A percentile compares a stretch with the other conserved stretches of the same genome.
Conservation (phyloP, 2,797 vertebrate species). For the Gallinago stenura region DNA sequence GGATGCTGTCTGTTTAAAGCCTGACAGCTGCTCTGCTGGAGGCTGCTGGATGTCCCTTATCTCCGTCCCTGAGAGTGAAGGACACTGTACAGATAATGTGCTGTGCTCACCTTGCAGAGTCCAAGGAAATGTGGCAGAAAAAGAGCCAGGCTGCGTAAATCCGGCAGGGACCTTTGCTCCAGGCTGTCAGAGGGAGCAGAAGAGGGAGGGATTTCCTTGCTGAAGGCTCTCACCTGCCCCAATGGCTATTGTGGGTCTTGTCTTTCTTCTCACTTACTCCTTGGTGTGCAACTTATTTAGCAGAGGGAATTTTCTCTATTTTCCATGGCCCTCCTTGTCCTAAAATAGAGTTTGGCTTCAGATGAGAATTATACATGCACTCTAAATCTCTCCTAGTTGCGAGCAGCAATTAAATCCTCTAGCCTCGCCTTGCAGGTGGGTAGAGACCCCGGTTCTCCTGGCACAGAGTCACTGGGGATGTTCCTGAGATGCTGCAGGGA, state of each 20-base stretch:
- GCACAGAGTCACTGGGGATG: neutral
- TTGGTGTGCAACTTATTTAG: neutral
- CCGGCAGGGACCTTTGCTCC: neutral
- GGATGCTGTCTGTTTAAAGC: neutral
- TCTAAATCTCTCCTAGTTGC: rapidly evolving
- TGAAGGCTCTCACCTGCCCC: neutral
- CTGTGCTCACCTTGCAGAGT: neutral
- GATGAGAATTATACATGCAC: neutral
- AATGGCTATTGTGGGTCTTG: too few relatives aligned
- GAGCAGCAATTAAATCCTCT: neutral
- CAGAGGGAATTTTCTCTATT: neutral
- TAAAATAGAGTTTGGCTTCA: neutral
- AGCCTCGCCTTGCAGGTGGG: neutral
- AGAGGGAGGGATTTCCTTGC: neutral
- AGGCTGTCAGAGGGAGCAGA: neutral
- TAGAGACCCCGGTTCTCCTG: neutral
- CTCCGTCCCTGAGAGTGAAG: neutral
- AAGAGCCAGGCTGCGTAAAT: neutral
- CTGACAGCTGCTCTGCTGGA: neutral
- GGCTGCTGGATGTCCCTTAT: neutral
- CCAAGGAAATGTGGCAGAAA: neutral
- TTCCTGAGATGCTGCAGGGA: neutral
- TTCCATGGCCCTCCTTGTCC: neutral
- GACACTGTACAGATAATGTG: neutral
- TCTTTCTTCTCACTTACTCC: neutral